These are phyloP conservation scores for Hepsetus odoe DNA, from an alignment of 2,113 vertebrate genomes.

Conservation along the genomic window DNA sequence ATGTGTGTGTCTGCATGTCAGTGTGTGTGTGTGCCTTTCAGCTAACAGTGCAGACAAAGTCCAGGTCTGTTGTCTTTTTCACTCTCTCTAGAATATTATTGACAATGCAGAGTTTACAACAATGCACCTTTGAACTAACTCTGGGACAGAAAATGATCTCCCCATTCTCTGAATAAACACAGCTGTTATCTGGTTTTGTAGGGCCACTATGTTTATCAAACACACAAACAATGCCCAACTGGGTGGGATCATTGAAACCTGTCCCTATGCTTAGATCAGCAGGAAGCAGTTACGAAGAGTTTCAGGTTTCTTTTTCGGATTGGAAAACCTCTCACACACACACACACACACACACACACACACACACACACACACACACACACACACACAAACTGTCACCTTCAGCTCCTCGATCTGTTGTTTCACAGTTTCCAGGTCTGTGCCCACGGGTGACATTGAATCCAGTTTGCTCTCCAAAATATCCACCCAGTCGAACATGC, in stretches of 20 bases:
- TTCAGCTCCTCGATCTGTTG: conserved; percentile 97
- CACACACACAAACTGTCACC: conserved; percentile 79
- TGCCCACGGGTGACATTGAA: conserved; percentile 94
- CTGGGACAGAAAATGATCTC: conserved; percentile 27
- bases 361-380: not conserved
- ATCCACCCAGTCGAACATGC: conserved; percentile 97
- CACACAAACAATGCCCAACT: conserved; percentile 10
- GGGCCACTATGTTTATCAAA: conserved; percentile 27
- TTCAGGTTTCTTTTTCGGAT: not conserved
- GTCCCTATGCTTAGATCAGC: conserved; percentile 40
- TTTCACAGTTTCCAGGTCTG: conserved; percentile 97
- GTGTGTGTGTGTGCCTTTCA: too few relatives aligned
- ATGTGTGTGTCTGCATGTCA: too few relatives aligned
- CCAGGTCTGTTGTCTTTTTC: conserved; percentile 1
- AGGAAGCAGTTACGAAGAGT: conserved; percentile 6
- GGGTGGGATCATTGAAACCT: conserved; percentile 21
- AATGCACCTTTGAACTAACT: conserved; percentile 34
- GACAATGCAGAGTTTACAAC: conserved; percentile 14
- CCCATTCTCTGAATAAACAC: conserved; percentile 55
- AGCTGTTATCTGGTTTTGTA: conserved; percentile 51
- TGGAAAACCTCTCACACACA: not conserved
- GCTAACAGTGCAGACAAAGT: not conserved
- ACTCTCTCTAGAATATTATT: not conserved
- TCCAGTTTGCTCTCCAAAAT: conserved; percentile 92
- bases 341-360: conserved; percentile 27